Percentiles rank a stretch among this genome's conserved stretches.
phyloP scores from a whole-genome alignment of 2,113 vertebrate genomes.

The Nyctibius bracteatus region DNA sequence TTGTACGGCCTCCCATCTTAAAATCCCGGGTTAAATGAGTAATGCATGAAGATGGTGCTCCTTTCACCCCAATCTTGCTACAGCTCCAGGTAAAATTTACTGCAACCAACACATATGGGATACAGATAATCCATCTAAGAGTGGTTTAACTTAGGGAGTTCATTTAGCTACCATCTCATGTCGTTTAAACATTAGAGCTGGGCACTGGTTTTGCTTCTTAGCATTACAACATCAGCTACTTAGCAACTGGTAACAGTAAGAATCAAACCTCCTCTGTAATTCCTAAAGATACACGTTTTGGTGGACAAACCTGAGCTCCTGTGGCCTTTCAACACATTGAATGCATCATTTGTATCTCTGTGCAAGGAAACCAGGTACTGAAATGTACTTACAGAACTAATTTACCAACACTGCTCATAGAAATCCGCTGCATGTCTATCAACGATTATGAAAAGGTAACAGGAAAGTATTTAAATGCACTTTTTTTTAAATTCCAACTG shows the following conservation, averaged over 20 bases:
- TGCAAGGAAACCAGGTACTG: not conserved
- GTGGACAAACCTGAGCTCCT: not conserved
- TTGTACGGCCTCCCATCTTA: not conserved
- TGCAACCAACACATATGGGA: accelerated
- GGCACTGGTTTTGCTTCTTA: not conserved
- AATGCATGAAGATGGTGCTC: not conserved
- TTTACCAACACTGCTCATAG: not conserved
- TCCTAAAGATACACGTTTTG: not conserved
- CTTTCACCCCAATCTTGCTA: not conserved
- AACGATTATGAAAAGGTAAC: accelerated
- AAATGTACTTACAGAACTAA: not conserved
- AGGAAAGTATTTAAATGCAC: not conserved
- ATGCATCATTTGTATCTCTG: accelerated
- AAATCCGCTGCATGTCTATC: not conserved
- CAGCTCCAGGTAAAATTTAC: not conserved
- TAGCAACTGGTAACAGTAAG: not conserved
- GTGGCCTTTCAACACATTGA: not conserved
- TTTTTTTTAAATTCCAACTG: not conserved
- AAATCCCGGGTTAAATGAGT: not conserved
- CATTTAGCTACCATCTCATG: not conserved
- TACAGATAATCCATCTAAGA: not conserved
- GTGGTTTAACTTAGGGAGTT: not conserved
- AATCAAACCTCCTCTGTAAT: not conserved
- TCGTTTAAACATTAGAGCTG: not conserved
- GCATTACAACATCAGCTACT: not conserved